Evolutionary conservation across 1,140 invertebrate species (phyloP), one percentile per base, ranked within the genome.

Genomic region (Helicoverpa armigera): DNA sequence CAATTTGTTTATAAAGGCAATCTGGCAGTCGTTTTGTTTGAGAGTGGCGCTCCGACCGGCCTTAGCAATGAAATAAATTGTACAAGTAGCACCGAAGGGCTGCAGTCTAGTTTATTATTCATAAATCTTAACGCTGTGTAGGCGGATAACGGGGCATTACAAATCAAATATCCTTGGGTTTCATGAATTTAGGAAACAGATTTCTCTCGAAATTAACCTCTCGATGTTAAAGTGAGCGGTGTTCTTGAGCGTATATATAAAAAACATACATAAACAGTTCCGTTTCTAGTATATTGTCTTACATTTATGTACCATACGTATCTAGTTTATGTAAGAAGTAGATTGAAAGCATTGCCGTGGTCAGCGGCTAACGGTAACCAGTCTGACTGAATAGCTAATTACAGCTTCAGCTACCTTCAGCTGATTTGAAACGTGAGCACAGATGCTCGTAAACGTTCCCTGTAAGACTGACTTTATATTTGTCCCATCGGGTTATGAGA

Each of bases 51-150:
- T 75, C 51, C 73, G 58, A 75, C 73, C 58, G 73, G 73, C 61
- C 73, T 63, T 63, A 75, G 73, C 16, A 63, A 35, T 63, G 56
- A 75, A 75, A 63, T 75, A 75, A 75, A 75, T 63, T 75, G 54
- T 75, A 75, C 70, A n/a, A 58, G 53, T 58, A 73, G 51, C 70
- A 13, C n/a, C 53, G 70, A 73, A 75, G 73, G 73, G 73, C 72
- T 74, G 72, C 73, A 75, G 73, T 75, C 73, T 75, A 61, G 73
- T 75, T 75, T 75, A 75, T 75, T 75, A 75, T 75, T 75, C 73
- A 75, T 75, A 75, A 75, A 75, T 75, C 73, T 75, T 75, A 63
- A 75, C 73, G 56, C 73, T 63, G 16, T 31, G 73, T 75, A 63
- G 73, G 56, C 73, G 73, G 43, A 75, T 75, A 75, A 75, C 73